Conservation (phyloP, 1,140 invertebrate species). For the Leptoteleia sp. region DNA sequence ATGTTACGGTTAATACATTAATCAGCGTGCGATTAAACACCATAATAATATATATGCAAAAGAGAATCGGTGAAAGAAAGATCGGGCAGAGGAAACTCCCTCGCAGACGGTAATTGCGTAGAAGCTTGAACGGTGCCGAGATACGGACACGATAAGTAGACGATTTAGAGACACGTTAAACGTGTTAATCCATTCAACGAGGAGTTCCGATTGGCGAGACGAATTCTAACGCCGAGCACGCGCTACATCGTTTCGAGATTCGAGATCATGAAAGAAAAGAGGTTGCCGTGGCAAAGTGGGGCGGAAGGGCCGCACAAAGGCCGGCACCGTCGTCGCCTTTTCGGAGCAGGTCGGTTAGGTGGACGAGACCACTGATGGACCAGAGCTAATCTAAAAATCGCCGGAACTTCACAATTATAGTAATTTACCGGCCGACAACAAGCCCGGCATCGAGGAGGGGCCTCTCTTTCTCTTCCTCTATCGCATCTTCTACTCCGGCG, state of each 20-base stretch:
- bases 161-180: constrained; percentile 55
- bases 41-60: constrained; percentile 25
- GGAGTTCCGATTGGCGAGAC: constrained; percentile 52
- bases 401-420: constrained; percentile 81
- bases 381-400: constrained; percentile 81
- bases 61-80: constrained; percentile 13
- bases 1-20: constrained; percentile 5
- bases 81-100: no score
- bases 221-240: constrained; percentile 56
- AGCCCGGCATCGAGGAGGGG: no score
- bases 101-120: constrained; percentile 18
- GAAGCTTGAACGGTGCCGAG: constrained; percentile 12
- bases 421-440: constrained; percentile 73
- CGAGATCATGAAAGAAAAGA: constrained; percentile 41
- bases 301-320: no score
- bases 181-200: constrained; percentile 58
- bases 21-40: constrained; percentile 20
- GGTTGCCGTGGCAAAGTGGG: constrained; percentile 20
- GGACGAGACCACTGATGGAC: constrained; percentile 76
- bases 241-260: constrained; percentile 37
- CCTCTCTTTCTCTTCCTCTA: no score
- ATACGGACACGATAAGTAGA: constrained; percentile 37
- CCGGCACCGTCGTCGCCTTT: constrained; percentile 7
- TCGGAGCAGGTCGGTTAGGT: constrained; percentile 55
- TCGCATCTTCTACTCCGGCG: no score